phyloP scores from a whole-genome alignment of 2,797 vertebrate genomes.

The Anabas testudineus region DNA sequence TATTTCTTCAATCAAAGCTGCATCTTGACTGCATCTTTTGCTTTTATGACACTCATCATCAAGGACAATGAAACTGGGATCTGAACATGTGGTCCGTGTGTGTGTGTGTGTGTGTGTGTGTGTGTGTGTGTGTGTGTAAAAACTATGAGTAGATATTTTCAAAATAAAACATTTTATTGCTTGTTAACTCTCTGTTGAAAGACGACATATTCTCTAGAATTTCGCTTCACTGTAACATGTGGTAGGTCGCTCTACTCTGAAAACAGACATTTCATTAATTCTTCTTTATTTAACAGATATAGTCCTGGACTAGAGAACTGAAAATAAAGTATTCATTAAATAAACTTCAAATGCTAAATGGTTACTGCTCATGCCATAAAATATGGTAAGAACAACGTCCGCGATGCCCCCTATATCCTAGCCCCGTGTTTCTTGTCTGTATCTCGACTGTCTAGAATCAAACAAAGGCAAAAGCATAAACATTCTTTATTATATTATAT shows the following conservation, averaged over 20 bases:
- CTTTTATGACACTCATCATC: constrained; percentile 67
- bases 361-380: too few relatives aligned
- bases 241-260: background rate
- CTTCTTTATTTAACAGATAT: background rate
- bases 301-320: background rate
- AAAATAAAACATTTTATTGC: constrained; percentile 4
- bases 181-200: background rate
- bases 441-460: too few relatives aligned
- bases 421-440: too few relatives aligned
- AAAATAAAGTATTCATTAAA: background rate
- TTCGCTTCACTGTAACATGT: background rate
- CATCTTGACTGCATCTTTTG: constrained; percentile 67
- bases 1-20: constrained; percentile 79
- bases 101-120: too few relatives aligned
- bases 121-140: constrained; percentile 64
- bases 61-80: constrained; percentile 42
- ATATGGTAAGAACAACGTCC: too few relatives aligned
- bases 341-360: too few relatives aligned
- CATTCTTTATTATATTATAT: too few relatives aligned
- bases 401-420: too few relatives aligned
- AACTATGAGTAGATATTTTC: background rate
- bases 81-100: constrained; percentile 66
- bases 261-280: too few relatives aligned
- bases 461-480: too few relatives aligned
- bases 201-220: background rate